phyloP scores from a whole-genome alignment of 2,888 invertebrate species.

The Orthosia incerta region DNA sequence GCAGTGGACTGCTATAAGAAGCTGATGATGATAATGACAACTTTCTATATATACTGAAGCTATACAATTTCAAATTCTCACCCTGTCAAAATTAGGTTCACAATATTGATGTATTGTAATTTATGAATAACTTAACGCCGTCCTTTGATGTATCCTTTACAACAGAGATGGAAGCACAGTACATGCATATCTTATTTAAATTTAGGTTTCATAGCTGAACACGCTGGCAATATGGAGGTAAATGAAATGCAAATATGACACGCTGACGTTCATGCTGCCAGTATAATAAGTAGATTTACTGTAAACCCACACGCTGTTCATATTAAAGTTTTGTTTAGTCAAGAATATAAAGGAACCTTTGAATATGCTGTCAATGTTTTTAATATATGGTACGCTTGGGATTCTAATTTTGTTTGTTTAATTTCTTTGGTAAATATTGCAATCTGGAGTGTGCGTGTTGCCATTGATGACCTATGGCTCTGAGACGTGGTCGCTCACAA shows the following conservation, averaged over 20 bases:
- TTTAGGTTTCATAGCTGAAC: conserved; percentile 45
- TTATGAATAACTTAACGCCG: conserved; percentile 27
- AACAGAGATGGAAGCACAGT: conserved; percentile 16
- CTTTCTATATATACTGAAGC: conserved; percentile 10
- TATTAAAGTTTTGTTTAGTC: conserved; percentile 37
- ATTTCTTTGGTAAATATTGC: neutral
- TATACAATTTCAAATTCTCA: neutral
- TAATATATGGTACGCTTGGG: neutral
- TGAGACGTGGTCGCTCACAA: too few relatives aligned
- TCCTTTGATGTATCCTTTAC: conserved; percentile 40
- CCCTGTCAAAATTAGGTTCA: neutral
- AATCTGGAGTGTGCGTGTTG: too few relatives aligned
- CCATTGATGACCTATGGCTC: too few relatives aligned
- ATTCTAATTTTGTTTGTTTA: neutral
- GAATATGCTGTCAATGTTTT: neutral
- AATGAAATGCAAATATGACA: conserved; percentile 57
- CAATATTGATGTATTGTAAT: conserved; percentile 30
- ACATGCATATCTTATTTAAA: conserved; percentile 54
- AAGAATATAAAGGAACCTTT: conserved; percentile 26
- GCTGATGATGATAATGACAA: neutral
- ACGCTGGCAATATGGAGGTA: conserved; percentile 44
- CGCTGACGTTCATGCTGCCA: conserved; percentile 39
- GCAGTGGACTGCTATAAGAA: neutral
- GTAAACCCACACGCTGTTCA: conserved; percentile 33
- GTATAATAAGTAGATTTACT: conserved; percentile 41